A percentile compares a stretch with the other conserved stretches of the same genome.
phyloP scores from a whole-genome alignment of 2,888 invertebrate genomes.

The Orthosia gracilis region DNA sequence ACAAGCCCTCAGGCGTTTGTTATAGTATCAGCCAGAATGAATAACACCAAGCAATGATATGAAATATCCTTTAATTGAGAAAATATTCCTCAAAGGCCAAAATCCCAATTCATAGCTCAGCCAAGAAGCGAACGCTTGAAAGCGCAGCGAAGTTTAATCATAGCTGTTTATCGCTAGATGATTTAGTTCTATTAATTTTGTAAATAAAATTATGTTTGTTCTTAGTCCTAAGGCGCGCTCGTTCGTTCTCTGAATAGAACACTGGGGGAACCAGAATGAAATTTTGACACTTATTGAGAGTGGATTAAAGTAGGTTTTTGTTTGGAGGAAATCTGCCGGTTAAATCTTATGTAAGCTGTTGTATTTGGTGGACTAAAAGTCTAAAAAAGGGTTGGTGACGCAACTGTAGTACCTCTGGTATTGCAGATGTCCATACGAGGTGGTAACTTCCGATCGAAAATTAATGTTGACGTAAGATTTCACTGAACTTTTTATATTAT shows the following conservation, averaged over 20 bases:
- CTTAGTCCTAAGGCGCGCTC: constrained; percentile 40
- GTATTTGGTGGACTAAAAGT: neutral
- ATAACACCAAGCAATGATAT: neutral
- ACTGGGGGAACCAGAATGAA: neutral
- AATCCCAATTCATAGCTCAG: constrained; percentile 17
- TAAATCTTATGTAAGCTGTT: neutral
- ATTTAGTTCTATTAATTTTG: constrained; percentile 58
- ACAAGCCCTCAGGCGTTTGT: too few relatives aligned
- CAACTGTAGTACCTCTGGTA: too few relatives aligned
- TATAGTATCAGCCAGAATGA: too few relatives aligned
- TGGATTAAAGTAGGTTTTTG: neutral
- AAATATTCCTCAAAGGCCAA: too few relatives aligned
- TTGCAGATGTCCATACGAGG: too few relatives aligned
- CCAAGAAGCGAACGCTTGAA: constrained; percentile 11
- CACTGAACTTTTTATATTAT: neutral
- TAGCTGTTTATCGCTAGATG: constrained; percentile 59
- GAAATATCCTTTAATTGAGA: too few relatives aligned
- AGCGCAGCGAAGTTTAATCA: constrained; percentile 7
- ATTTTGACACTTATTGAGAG: constrained; percentile 10
- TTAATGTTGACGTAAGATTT: constrained; percentile 1
- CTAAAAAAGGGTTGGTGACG: too few relatives aligned
- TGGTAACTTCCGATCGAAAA: too few relatives aligned
- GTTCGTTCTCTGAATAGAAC: constrained; percentile 29
- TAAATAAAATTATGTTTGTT: constrained; percentile 58
- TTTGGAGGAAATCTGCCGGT: constrained; percentile 9